Evolutionary conservation across 2,113 vertebrate species (phyloP), one percentile per base, ranked within the genome.

Genomic region (Xerus inauris): DNA sequence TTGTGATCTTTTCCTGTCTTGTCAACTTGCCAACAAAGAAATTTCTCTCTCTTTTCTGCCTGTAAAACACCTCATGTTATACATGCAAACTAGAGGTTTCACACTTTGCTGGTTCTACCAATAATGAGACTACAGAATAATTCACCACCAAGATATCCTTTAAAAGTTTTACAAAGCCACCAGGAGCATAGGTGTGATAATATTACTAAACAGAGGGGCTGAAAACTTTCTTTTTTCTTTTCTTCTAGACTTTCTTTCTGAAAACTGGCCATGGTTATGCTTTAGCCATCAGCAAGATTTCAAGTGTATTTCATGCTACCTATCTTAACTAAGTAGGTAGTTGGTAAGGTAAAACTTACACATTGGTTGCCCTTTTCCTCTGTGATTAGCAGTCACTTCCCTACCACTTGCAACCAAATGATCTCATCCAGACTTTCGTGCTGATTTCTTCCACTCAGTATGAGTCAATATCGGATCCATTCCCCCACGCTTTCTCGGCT

Each of bases 61-160:
- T 98, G 97, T 97, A 98, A 98, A 97, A 96, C 94, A 97, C 96
- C 91, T 98, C 95, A 88, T 57, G 89, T 91, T 96, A n/a, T 32
- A 94, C 93, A 98, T 98, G 98, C 97, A 98, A 98, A 98, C 87
- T 96, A 98, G 98, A 98, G 98, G 98, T 98, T 99, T 98, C 98
- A 98, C 98, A 98, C 98, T 91, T 90, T 86, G 76, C 96, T 54
- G 82, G n/a, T 95, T 97, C 92, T 94, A 94, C 35, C 91, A 94
- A 90, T 81, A 81, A 76, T 94, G 91, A 96, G 81, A 94, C 87
- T 90, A 91, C 94, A 97, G n/a, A 96, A 83, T 87, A 90, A 75
- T 84, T 96, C 87, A 94, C 95, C 94, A 85, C 71, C 0, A 88
- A 94, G 64, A 93, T 95, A 92, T 54, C 91, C 96, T 97, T 98